Base-by-base conservation (phyloP, 2,888 invertebrate species). In the Schizotus pectinicornis region DNA sequence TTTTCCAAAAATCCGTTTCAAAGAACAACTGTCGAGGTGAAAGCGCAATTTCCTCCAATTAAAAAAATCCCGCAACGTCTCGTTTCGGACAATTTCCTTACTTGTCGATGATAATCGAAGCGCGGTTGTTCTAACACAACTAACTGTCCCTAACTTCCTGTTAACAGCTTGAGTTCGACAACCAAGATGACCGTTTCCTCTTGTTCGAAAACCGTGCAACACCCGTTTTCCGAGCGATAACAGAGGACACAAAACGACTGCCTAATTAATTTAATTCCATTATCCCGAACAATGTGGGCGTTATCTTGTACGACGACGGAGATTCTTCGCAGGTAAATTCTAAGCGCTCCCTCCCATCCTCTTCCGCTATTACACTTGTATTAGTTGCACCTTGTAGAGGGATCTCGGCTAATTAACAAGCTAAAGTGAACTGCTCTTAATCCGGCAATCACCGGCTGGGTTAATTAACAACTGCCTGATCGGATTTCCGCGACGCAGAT, bases 391-490 rank as follows among this genome's bases (percentile, higher is more conserved):
- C 63, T 65, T 63, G 60, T 53, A 61, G 62, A 22, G 62, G 64
- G 69, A 67, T 69, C 65, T 63, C 66, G 63, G 67, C 70, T 69
- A 74, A 74, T 74, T 73, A 74, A 73, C 70, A 64, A 69, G 71
- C 65, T 70, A 67, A 68, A 72, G 70, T 64, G 70, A 69, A 68
- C 68, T 69, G 62, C 67, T 67, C 65, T 65, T 73, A 74, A 74
- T 73, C 72, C 70, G 47, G 67, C 67, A 69, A 72, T 71, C 71
- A 69, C 63, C 65, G 69, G 62, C 63, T 64, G 67, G 69, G 69
- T 74, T 74, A 74, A 74, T 74, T 74, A 74, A 71, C 71, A 66
- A 65, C 70, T 67, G 68, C 66, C 61, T 63, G 70, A 72, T 72
- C 71, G 71, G 71, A 71, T 73, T 68, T 72, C 72, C 67, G 64